Base-by-base conservation (phyloP, 2,888 invertebrate species). In the Pseudoips prasinana region DNA sequence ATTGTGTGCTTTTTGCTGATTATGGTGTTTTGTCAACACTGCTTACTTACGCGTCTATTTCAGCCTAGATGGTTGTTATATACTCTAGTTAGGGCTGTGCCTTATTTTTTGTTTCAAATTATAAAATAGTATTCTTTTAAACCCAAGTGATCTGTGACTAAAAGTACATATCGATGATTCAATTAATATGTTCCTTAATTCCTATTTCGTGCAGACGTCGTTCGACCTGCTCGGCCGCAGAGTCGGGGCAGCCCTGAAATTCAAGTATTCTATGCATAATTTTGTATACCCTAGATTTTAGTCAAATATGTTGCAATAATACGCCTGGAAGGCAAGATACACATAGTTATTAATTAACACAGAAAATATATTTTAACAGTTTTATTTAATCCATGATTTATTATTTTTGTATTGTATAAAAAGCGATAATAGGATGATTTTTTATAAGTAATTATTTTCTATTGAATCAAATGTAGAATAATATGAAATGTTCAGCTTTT, bases 271-370 rank as follows among this genome's bases (percentile, higher is more conserved):
- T 58, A 61, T 58, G 80, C 81, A 81, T 82, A 82, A 83, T 82
- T 58, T 54, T 70, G 49, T 58, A 58, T n/a, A 55, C 33, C 41
- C 68, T 78, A 78, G 76, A 58, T 65, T 58, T 63, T 80, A 81
- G 78, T 80, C 55, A 69, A 56, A 79, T 57, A 60, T 49, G 83
- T 80, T 85, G 85, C 85, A 86, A 86, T 85, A 85, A 77, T 62
- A 50, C 54, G 82, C 82, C 83, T 84, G 62, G 65, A 81, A 81
- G 81, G 80, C 65, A 59, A 54, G 50, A 53, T 40, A 49, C 48
- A 55, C 41, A 34, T 58, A 57, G 52, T 52, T 49, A 44, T 42
- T 49, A 54, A 51, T 53, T 49, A 54, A 51, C 54, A 56, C 52
- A 54, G 60, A 63, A 58, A 55, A 60, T 76, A 68, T 69, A 74